These are phyloP conservation scores for Diprion similis DNA, from an alignment of 1,140 invertebrate genomes.

Conservation along the genomic window DNA sequence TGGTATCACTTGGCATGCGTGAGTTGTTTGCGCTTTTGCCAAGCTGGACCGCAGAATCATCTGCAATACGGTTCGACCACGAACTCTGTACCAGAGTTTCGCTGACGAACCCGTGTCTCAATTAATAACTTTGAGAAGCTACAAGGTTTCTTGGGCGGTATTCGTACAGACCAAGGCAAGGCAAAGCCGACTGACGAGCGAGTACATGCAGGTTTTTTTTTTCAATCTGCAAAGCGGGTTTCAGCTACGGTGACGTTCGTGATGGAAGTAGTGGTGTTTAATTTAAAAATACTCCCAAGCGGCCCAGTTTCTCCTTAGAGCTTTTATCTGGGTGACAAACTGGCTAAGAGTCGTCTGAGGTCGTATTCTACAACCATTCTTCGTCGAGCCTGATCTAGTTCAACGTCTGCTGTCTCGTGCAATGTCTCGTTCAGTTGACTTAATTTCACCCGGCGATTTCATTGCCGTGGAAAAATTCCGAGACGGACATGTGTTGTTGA, in stretches of 20 bases:
- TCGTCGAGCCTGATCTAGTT: slow-evolving; percentile 11
- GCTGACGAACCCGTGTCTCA: too few species aligned
- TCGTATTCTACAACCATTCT: slow-evolving; percentile 11
- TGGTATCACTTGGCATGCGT: too few species aligned
- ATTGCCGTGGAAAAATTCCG: background rate
- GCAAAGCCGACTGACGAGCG: background rate
- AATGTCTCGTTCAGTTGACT: background rate
- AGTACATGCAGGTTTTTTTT: slow-evolving; percentile 9
- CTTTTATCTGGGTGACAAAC: slow-evolving; percentile 33
- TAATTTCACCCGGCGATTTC: background rate
- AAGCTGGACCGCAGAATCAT: background rate
- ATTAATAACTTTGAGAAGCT: too few species aligned
- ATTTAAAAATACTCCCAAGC: slow-evolving; percentile 40
- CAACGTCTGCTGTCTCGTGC: slow-evolving; percentile 5
- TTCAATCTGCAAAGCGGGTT: background rate
- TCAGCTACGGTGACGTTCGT: background rate
- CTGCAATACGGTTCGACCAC: background rate
- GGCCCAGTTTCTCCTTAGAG: slow-evolving; percentile 36
- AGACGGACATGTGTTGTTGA: background rate
- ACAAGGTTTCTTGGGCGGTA: background rate
- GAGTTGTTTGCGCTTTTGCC: too few species aligned
- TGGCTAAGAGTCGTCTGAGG: slow-evolving; percentile 6
- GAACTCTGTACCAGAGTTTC: too few species aligned
- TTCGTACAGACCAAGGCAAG: background rate
- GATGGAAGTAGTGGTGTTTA: slow-evolving; percentile 22